Evolutionary conservation across 2,113 vertebrate genomes (phyloP), one percentile per base, ranked within the genome.

Genomic region (Forbesichthys agassizii): DNA sequence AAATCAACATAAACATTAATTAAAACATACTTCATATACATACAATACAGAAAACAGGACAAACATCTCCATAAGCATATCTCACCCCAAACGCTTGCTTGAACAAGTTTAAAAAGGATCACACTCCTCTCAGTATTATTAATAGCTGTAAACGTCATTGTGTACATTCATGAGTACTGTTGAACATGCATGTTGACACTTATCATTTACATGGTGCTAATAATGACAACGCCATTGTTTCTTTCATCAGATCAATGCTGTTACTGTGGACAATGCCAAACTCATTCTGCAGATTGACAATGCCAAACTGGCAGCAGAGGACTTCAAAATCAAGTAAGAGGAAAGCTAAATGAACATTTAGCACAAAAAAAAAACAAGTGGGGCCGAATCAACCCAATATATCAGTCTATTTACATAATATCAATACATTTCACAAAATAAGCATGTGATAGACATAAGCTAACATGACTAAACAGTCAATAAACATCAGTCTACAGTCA

Each of bases 241-340:
- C 9, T 58, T 69, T 61, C 33, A 78, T 47, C 70, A 96, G 95
- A 94, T 96, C 9, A 0, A 18, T 1, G 3, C 13, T 11, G 91
- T 92, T 64, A 89, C 84, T 1, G 59, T 66, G 67, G 90, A 92
- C 74, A 96, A 95, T 4, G 91, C 93, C 62, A 86, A 84, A 27
- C 75, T 90, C 49, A 49, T 94, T 64, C 71, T 96, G 68, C 93
- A 95, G 84, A 92, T 94, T 1, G 95, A 96, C 78, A 96, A 96
- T 0, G 93, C 94, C 77, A 92, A 92, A 49, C 71, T 96, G 82
- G 94, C 95, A 6, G 91, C 91, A 5, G 94, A 96, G 46, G 95
- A 96, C 89, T 96, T 96, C 92, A 91, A 81, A 80, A 14, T 94
- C 80, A 96, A 96, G 95, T 95, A 75, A 93, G 95, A 86, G 54